Percentiles rank a stretch among this genome's conserved stretches.
These are phyloP conservation scores for Porites divaricata DNA, from an alignment of 92 coral and sea anemone species.

Conservation along the genomic window DNA sequence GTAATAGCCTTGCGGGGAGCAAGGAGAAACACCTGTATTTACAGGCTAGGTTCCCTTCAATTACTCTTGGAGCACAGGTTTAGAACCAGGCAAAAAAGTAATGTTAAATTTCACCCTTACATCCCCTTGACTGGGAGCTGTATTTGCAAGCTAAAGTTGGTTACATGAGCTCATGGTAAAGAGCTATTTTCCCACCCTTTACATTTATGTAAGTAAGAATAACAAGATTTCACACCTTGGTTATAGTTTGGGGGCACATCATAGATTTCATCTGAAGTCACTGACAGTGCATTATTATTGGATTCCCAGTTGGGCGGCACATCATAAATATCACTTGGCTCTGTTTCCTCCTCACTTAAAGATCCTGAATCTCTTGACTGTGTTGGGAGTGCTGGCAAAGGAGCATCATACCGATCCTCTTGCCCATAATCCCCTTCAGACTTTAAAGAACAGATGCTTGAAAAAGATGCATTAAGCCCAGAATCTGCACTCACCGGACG, in stretches of 20 bases:
- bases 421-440: conserved; percentile 12
- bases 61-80: no score
- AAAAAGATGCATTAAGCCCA: conserved; percentile 42
- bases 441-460: conserved; percentile 44
- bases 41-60: no score
- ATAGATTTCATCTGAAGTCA: conserved; percentile 33
- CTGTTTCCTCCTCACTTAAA: conserved; percentile 36
- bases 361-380: conserved; percentile 42
- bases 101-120: no score
- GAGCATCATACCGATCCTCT: conserved; percentile 21
- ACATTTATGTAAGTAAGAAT: conserved; percentile 37
- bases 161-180: no score
- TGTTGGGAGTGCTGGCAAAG: conserved; percentile 33
- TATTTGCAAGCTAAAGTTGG: no score
- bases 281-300: not conserved
- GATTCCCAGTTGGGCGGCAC: conserved; percentile 30
- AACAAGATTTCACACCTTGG: conserved; percentile 40
- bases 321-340: conserved; percentile 25
- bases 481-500: conserved; percentile 51
- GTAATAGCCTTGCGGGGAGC: no score
- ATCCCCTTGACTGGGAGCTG: no score
- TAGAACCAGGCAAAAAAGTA: no score
- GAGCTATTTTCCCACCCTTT: no score
- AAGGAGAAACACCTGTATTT: no score
- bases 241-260: conserved; percentile 70